Evolutionary conservation across 1,140 invertebrate species (phyloP).

Genomic region (Zaprionus camerounensis): DNA sequence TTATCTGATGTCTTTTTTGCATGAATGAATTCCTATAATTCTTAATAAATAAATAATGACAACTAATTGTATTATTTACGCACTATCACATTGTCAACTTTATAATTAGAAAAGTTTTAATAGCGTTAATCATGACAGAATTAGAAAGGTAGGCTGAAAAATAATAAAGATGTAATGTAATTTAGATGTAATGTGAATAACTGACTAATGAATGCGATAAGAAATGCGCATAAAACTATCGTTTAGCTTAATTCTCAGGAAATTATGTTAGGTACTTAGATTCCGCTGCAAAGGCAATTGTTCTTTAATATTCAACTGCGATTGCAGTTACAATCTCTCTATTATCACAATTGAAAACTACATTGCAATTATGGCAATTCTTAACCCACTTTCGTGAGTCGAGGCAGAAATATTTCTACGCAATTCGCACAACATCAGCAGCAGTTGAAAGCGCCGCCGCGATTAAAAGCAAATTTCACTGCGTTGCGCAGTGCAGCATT

Average conservation of each 20-base stretch:
- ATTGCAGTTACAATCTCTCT: slow-evolving; percentile 53
- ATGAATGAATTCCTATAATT: too few relatives aligned
- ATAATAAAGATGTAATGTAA: not conserved
- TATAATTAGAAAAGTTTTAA: not conserved
- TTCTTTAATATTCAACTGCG: slow-evolving; percentile 10
- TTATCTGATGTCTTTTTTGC: too few relatives aligned
- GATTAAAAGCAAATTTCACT: slow-evolving; percentile 67
- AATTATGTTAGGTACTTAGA: not conserved
- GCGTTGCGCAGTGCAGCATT: slow-evolving; percentile 23
- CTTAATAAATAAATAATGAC: too few relatives aligned
- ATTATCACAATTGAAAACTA: slow-evolving; percentile 59
- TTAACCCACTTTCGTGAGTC: slow-evolving; percentile 65
- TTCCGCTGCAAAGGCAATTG: slow-evolving; percentile 7
- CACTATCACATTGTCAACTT: not conserved
- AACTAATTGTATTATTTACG: too few relatives aligned
- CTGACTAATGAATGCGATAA: not conserved
- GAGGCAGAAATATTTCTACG: slow-evolving; percentile 56
- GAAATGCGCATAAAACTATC: not conserved
- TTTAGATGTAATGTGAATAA: not conserved
- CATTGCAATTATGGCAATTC: slow-evolving; percentile 75
- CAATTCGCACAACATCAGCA: slow-evolving; percentile 66
- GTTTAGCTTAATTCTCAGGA: slow-evolving; percentile 26
- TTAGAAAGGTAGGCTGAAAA: not conserved
- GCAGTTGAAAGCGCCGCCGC: slow-evolving; percentile 7
- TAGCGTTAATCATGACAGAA: not conserved